Evolutionary conservation across 2,888 invertebrate genomes (phyloP).

Genomic region (Philereme vetulata): DNA sequence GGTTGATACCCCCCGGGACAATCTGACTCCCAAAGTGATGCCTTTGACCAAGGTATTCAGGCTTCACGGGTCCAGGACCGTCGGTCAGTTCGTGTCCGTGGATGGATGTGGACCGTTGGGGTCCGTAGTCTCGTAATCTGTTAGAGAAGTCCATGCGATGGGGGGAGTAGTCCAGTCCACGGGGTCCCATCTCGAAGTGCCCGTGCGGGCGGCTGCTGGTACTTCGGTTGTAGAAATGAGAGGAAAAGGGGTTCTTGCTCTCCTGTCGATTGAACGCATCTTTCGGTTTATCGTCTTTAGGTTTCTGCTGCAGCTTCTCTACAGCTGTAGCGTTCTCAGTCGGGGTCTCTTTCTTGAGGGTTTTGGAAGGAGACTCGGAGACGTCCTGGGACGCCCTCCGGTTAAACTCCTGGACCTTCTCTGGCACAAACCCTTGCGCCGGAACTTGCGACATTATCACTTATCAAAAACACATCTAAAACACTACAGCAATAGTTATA

Average conservation of each 20-base stretch:
- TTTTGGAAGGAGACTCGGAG: constrained; percentile 57
- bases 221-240: constrained; percentile 66
- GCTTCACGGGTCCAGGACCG: constrained; percentile 60
- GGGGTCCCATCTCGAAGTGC: constrained; percentile 80
- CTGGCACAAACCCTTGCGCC: constrained; percentile 73
- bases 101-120: constrained; percentile 75
- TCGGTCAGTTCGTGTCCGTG: constrained; percentile 78
- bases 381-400: constrained; percentile 72
- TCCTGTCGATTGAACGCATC: constrained; percentile 59
- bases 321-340: constrained; percentile 48
- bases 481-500: constrained; percentile 56
- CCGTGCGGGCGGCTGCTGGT: constrained; percentile 65
- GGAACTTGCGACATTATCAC: constrained; percentile 72
- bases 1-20: constrained; percentile 67
- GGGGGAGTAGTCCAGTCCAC: constrained; percentile 77
- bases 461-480: constrained; percentile 60
- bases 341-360: constrained; percentile 61
- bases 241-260: constrained; percentile 74
- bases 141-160: constrained; percentile 73
- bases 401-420: constrained; percentile 75
- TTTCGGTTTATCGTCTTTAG: constrained; percentile 56
- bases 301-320: constrained; percentile 46
- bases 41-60: constrained; percentile 71
- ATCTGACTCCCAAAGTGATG: constrained; percentile 72
- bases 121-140: constrained; percentile 71